Conservation (phyloP, 2,113 vertebrate genomes). For the Carassius gibelio region DNA sequence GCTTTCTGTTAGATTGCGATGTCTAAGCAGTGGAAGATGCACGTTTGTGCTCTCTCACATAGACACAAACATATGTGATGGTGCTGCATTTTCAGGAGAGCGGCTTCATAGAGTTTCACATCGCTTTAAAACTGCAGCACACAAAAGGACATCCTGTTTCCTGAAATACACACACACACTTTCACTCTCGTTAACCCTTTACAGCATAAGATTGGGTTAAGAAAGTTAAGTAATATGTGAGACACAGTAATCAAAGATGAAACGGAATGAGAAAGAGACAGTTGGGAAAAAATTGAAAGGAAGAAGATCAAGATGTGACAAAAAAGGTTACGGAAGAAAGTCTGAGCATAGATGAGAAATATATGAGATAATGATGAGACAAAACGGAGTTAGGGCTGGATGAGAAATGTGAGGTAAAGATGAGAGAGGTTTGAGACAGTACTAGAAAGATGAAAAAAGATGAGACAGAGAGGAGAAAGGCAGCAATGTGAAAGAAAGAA, state of each 20-base stretch:
- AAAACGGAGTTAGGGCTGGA: too few relatives aligned
- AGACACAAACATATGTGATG: background rate
- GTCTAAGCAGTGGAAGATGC: background rate
- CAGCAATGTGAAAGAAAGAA: background rate
- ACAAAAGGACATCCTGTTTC: slow-evolving; percentile 58
- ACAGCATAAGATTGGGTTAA: too few relatives aligned
- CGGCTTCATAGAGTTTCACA: slow-evolving; percentile 30
- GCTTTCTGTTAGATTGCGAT: background rate
- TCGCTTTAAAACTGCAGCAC: slow-evolving; percentile 16
- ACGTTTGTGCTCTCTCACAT: background rate
- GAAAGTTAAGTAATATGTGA: background rate
- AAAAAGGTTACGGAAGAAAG: background rate
- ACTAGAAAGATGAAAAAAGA: background rate
- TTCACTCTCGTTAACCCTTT: slow-evolving; percentile 35
- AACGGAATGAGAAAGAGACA: background rate
- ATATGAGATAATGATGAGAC: background rate
- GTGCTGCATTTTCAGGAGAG: slow-evolving; percentile 26
- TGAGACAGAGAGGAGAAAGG: background rate
- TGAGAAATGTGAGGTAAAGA: background rate
- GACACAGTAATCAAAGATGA: background rate
- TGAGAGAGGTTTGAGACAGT: background rate
- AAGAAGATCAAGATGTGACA: background rate
- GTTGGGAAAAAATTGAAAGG: background rate
- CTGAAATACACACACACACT: slow-evolving; percentile 36
- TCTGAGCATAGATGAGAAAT: background rate